These are phyloP conservation scores for Rhyzopertha dominica DNA, from an alignment of 1,140 invertebrate species.

Conservation along the genomic window DNA sequence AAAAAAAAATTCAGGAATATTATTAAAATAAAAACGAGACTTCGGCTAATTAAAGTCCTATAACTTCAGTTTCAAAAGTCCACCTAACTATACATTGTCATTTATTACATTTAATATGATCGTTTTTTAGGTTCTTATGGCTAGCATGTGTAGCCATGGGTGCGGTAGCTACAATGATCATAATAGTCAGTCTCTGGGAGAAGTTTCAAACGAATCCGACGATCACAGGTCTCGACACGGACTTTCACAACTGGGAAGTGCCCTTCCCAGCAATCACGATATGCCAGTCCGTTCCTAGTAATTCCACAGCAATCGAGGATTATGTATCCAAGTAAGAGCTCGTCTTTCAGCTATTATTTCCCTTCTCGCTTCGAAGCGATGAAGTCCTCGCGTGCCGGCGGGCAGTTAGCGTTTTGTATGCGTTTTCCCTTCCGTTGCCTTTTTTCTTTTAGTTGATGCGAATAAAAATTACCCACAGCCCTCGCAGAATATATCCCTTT, in stretches of 20 bases:
- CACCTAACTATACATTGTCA: too few relatives aligned
- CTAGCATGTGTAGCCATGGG: slow-evolving; percentile 63
- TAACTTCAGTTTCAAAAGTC: slow-evolving; percentile 1
- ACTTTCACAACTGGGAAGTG: slow-evolving; percentile 70
- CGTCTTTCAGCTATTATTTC: slow-evolving; percentile 3
- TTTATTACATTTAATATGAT: background rate
- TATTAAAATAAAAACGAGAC: too few relatives aligned
- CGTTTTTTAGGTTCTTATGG: slow-evolving; percentile 62
- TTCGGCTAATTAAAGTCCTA: too few relatives aligned
- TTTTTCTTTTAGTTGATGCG: too few relatives aligned
- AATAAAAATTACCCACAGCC: too few relatives aligned
- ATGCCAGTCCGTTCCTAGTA: slow-evolving; percentile 49
- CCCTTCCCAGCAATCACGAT: slow-evolving; percentile 64
- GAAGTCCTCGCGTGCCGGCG: too few relatives aligned
- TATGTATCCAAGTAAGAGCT: slow-evolving; percentile 32
- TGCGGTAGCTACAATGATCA: slow-evolving; percentile 59
- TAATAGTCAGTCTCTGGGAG: slow-evolving; percentile 67
- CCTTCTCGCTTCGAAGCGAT: background rate
- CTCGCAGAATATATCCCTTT: too few relatives aligned
- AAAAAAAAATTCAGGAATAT: too few relatives aligned
- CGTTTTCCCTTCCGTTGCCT: too few relatives aligned
- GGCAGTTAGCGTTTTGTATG: too few relatives aligned
- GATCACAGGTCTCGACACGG: slow-evolving; percentile 67
- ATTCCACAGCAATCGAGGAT: slow-evolving; percentile 45
- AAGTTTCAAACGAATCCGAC: slow-evolving; percentile 77